Evolutionary conservation across 2,888 invertebrate species (phyloP).

Genomic region (Taphrorychus bicolor): DNA sequence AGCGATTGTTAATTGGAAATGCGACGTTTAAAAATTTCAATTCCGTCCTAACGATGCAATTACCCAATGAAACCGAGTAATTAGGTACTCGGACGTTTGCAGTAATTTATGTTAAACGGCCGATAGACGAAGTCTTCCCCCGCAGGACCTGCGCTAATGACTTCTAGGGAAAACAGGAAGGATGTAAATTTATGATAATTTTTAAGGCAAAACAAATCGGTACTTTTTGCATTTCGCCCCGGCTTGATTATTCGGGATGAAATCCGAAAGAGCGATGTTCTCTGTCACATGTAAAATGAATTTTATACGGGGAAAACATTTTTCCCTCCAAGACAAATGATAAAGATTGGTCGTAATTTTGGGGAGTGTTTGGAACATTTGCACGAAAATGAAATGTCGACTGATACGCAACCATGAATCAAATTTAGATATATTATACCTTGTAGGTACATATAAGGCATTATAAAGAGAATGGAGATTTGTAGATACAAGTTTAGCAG

Average conservation of each 20-base stretch:
- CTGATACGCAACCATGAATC: conserved; percentile 8
- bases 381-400: conserved; percentile 22
- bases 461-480: too few species aligned
- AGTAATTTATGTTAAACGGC: conserved; percentile 22
- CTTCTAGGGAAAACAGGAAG: conserved; percentile 25
- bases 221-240: conserved; percentile 27
- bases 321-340: conserved; percentile 27
- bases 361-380: conserved; percentile 19
- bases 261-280: conserved; percentile 31
- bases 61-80: conserved; percentile 9
- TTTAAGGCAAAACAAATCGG: conserved; percentile 30
- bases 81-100: conserved; percentile 7
- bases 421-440: too few species aligned
- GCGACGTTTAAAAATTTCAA: neutral
- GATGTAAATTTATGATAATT: conserved; percentile 35
- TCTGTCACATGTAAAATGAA: conserved; percentile 35
- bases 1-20: conserved; percentile 1
- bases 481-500: too few species aligned
- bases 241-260: conserved; percentile 28
- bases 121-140: conserved; percentile 19
- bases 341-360: conserved; percentile 23
- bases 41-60: conserved; percentile 3
- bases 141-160: conserved; percentile 27
- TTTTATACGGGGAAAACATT: conserved; percentile 28
- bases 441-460: too few species aligned